phyloP scores from a whole-genome alignment of 2,113 vertebrate species.

The Odocoileus virginianus region DNA sequence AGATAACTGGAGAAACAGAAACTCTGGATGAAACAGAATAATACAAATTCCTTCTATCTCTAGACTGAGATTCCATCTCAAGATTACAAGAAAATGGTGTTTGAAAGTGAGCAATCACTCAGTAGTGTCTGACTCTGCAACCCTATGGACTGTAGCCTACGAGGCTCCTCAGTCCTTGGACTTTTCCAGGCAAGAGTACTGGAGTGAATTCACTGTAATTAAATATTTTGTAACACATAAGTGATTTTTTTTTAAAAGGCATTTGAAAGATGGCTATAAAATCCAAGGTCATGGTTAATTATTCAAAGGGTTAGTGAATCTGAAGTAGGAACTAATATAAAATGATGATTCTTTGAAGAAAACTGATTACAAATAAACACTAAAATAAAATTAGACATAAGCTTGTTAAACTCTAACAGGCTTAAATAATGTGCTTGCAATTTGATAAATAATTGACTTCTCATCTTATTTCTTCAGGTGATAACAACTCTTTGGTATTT shows the following conservation, averaged over 20 bases:
- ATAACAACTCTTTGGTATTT: background rate
- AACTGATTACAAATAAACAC: background rate
- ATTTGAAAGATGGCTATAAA: background rate
- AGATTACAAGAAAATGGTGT: background rate
- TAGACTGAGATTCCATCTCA: background rate
- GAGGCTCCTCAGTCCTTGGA: too few species aligned
- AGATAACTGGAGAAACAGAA: background rate
- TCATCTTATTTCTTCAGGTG: background rate
- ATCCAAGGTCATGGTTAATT: background rate
- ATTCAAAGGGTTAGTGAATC: constrained; percentile 28
- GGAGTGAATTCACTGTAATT: background rate
- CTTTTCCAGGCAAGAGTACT: too few species aligned
- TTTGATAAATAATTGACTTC: constrained; percentile 1
- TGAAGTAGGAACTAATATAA: constrained; percentile 16
- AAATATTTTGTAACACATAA: background rate
- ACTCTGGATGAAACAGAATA: background rate
- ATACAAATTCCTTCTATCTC: background rate
- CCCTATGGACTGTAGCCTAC: too few species aligned
- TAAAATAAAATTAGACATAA: background rate
- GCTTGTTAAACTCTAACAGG: background rate
- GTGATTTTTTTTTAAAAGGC: background rate
- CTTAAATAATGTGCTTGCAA: background rate
- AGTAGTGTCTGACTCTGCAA: too few species aligned
- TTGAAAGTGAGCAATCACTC: too few species aligned
- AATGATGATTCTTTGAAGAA: background rate